Base-by-base conservation (phyloP, 2,888 invertebrate genomes). In the Ormyrus pomaceus region DNA sequence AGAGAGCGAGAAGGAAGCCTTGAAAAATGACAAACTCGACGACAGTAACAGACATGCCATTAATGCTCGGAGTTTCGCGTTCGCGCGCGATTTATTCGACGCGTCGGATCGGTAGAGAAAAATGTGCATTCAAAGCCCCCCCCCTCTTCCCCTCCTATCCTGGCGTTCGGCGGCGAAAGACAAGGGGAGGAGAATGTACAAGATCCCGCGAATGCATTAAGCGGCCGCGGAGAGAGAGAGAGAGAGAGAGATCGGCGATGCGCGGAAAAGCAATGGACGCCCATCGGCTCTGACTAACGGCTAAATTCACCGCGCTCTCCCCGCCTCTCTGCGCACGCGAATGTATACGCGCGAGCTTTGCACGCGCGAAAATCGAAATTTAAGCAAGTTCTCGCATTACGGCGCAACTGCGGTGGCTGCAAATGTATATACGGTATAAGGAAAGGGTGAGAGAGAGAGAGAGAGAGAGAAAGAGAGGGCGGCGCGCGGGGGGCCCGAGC, bases 11-110 rank as follows among this genome's bases (percentile, higher is more conserved):
- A 34, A 34, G 34, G 34, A 34, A 64, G 58, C 53, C 73, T 79
- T 79, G 76, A 76, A 75, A 80, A 80, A 80, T 80, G 80, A 80
- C 68, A 71, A 80, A 80, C 68, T 69, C 68, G 66, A 48, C 76
- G 66, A 72, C 76, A 76, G 76, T 74, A 79, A 72, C 80, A 71
- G 76, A 76, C 76, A 72, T 66, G 46, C 68, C 68, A 76, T 76
- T 80, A 80, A 80, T 76, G 80, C 66, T 34, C 34, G 34, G 34
- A 70, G 62, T 58, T 53, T 74, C 61, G 55, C 56, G 65, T 71
- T 65, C 59, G 46, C 11, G 45, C 58, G 56, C 71, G 64, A 79
- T 79, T 79, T 75, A 75, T 74, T 74, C 78, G 71, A 77, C 65
- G 34, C 34, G 55, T 77, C 76, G 62, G 62, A 58, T 45, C 53